Conservation (phyloP, 2,797 vertebrate species). For the Acridotheres tristis region DNA sequence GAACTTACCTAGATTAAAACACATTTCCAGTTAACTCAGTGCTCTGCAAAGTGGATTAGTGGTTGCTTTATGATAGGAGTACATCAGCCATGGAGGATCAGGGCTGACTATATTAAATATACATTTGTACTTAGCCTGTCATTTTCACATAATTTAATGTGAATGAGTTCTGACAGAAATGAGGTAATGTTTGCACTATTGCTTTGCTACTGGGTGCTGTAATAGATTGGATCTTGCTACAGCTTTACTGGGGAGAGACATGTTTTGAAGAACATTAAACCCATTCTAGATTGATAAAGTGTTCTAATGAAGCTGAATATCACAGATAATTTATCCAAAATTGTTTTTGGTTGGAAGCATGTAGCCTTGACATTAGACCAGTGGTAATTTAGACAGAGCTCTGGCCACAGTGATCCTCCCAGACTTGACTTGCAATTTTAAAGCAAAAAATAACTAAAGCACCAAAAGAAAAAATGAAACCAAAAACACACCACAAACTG, state of each 20-base stretch:
- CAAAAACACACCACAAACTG: accelerated
- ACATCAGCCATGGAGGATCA: background rate
- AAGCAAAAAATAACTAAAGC: background rate
- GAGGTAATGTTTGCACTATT: background rate
- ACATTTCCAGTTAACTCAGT: background rate
- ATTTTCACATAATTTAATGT: background rate
- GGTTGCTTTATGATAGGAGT: background rate
- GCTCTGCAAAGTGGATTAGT: background rate
- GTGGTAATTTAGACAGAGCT: background rate
- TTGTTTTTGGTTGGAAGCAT: background rate
- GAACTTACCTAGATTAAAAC: background rate
- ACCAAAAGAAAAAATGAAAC: background rate
- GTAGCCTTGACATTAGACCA: background rate
- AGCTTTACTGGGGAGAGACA: background rate
- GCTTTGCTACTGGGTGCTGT: background rate
- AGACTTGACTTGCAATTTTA: background rate
- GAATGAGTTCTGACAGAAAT: background rate
- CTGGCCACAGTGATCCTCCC: background rate
- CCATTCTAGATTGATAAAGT: background rate
- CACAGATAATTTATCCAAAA: background rate
- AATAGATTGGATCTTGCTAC: background rate
- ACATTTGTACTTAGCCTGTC: background rate
- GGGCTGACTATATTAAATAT: background rate
- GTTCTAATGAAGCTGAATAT: background rate
- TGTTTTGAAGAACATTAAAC: background rate